A percentile compares a stretch with the other conserved stretches of the same genome.
Conservation (phyloP, 2,113 vertebrate species). For the Equus przewalskii region DNA sequence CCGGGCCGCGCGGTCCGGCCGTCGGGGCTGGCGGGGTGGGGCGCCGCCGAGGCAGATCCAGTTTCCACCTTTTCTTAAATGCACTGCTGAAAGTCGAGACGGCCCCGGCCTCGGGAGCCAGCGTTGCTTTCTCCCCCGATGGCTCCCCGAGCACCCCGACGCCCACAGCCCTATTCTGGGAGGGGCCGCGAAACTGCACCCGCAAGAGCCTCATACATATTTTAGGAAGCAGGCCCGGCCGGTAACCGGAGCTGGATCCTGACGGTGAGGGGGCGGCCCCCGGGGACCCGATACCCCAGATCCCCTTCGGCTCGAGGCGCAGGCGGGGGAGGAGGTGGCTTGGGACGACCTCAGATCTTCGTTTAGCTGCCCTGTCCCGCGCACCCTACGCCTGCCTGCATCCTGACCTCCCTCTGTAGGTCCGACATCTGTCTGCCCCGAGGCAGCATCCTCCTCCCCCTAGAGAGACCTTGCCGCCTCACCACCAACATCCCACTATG, state of each 20-base stretch:
- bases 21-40: slow-evolving; percentile 65
- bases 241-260: slow-evolving; percentile 77
- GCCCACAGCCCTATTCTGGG: slow-evolving; percentile 72
- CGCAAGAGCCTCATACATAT: slow-evolving; percentile 90
- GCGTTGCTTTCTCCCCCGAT: neutral
- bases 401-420: neutral
- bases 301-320: slow-evolving; percentile 63
- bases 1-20: neutral
- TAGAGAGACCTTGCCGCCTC: neutral
- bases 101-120: slow-evolving; percentile 13
- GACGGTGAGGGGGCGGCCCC: slow-evolving; percentile 81
- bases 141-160: slow-evolving; percentile 41
- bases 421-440: neutral
- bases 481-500: neutral
- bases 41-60: slow-evolving; percentile 63
- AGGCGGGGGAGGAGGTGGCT: neutral
- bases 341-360: neutral
- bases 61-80: slow-evolving; percentile 82
- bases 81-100: slow-evolving; percentile 80
- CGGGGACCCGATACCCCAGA: slow-evolving; percentile 71
- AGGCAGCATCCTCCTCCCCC: neutral
- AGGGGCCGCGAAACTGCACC: slow-evolving; percentile 90
- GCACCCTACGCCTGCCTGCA: neutral
- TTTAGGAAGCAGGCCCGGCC: slow-evolving; percentile 88
- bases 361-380: neutral